Percentiles rank a stretch among this genome's conserved stretches.
Evolutionary conservation across 2,888 invertebrate species (phyloP).

Genomic region (Pollenia angustigena): DNA sequence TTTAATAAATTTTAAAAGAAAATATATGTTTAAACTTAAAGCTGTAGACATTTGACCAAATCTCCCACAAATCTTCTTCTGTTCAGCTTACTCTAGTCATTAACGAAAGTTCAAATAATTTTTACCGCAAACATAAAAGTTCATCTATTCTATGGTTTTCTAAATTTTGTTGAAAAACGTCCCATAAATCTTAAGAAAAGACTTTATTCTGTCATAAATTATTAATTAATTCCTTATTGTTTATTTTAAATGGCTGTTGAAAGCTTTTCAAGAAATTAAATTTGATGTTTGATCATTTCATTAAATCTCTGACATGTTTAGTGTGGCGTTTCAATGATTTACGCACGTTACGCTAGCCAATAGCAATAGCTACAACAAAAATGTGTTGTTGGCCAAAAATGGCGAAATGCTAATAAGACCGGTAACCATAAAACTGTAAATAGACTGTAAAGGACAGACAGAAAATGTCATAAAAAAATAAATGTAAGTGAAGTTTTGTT

Average conservation of each 20-base stretch:
- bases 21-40: no score
- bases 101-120: not conserved
- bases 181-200: slow-evolving; percentile 36
- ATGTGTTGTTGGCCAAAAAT: slow-evolving; percentile 63
- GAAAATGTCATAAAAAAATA: slow-evolving; percentile 23
- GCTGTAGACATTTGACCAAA: no score
- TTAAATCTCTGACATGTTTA: slow-evolving; percentile 49
- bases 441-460: slow-evolving; percentile 11
- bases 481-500: not conserved
- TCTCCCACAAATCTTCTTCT: no score
- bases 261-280: slow-evolving; percentile 34
- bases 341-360: slow-evolving; percentile 56
- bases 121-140: not conserved
- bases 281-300: slow-evolving; percentile 47
- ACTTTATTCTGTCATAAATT: slow-evolving; percentile 30
- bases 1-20: no score
- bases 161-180: not conserved
- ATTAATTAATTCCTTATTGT: slow-evolving; percentile 53
- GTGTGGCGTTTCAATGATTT: slow-evolving; percentile 62
- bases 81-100: no score
- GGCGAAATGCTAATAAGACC: slow-evolving; percentile 71
- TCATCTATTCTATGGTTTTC: not conserved
- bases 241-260: slow-evolving; percentile 20
- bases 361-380: not conserved
- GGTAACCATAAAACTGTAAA: slow-evolving; percentile 66